phyloP scores from a whole-genome alignment of 2,113 vertebrate genomes.

The Campylorhamphus procurvoides region DNA sequence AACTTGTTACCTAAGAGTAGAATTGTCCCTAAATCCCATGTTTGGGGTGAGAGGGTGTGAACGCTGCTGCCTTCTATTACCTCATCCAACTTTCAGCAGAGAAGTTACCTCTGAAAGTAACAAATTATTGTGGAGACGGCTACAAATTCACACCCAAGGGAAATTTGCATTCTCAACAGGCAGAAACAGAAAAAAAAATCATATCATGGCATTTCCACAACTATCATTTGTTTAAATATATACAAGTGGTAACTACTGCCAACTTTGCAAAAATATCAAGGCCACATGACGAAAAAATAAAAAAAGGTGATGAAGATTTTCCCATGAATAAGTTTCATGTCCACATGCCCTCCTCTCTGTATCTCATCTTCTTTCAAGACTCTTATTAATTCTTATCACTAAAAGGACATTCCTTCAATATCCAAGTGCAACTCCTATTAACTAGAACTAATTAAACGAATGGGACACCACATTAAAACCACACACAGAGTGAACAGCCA shows the following conservation, averaged over 20 bases:
- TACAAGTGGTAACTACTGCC: slow-evolving; percentile 66
- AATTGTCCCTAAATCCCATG: neutral
- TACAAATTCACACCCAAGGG: neutral
- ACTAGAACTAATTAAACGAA: neutral
- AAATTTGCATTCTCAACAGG: slow-evolving; percentile 8
- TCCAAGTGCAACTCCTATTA: neutral
- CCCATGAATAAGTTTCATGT: neutral
- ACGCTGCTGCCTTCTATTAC: slow-evolving; percentile 23
- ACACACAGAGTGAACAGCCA: neutral
- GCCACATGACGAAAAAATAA: neutral
- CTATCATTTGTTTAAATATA: slow-evolving; percentile 54
- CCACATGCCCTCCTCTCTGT: neutral
- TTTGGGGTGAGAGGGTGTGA: neutral
- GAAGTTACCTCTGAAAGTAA: neutral
- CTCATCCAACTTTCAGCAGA: slow-evolving; percentile 24
- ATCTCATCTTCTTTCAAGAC: neutral
- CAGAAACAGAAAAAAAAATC: slow-evolving; percentile 46
- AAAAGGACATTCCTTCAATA: neutral
- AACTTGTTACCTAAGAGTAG: neutral
- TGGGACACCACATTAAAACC: neutral
- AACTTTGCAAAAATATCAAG: slow-evolving; percentile 70
- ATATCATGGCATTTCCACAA: slow-evolving; percentile 49
- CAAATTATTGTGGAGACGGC: neutral
- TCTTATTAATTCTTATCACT: neutral
- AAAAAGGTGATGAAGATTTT: neutral